Percentiles rank a stretch among this genome's conserved stretches.
Evolutionary conservation across 1,140 invertebrate genomes (phyloP).

Genomic region (Telenomus remus): DNA sequence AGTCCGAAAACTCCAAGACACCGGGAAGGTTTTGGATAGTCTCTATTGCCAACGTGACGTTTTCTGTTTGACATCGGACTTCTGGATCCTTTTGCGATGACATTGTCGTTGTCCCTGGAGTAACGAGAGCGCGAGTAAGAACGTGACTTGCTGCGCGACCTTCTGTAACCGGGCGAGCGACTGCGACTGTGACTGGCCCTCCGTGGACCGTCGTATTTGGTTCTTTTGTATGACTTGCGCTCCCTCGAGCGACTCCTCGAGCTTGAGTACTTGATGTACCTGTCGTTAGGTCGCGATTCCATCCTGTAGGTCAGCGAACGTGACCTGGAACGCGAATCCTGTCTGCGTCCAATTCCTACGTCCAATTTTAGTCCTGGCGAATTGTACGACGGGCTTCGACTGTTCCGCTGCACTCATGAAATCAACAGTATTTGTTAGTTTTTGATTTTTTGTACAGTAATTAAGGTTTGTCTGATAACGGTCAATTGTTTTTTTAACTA

Average conservation of each 20-base stretch:
- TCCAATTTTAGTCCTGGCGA: not conserved
- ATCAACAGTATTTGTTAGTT: not conserved
- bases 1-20: slow-evolving; percentile 97
- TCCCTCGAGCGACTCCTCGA: slow-evolving; percentile 70
- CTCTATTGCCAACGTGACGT: slow-evolving; percentile 79
- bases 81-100: slow-evolving; percentile 56
- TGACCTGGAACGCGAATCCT: slow-evolving; percentile 66
- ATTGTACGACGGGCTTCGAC: not conserved
- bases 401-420: not conserved
- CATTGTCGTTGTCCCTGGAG: slow-evolving; percentile 65
- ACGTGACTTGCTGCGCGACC: slow-evolving; percentile 75
- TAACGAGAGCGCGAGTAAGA: slow-evolving; percentile 73
- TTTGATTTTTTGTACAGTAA: too few relatives aligned
- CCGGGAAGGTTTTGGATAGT: slow-evolving; percentile 90
- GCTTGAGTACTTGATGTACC: slow-evolving; percentile 70
- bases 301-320: slow-evolving; percentile 64
- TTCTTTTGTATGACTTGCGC: slow-evolving; percentile 66
- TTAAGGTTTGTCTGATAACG: too few relatives aligned
- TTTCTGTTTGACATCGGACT: slow-evolving; percentile 78
- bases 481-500: too few relatives aligned
- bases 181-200: slow-evolving; percentile 75
- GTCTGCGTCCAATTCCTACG: not conserved
- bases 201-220: slow-evolving; percentile 65
- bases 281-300: slow-evolving; percentile 61
- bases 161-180: slow-evolving; percentile 72